Evolutionary conservation across 2,113 vertebrate genomes (phyloP), one percentile per base, ranked within the genome.

Genomic region (Numenius arquata): DNA sequence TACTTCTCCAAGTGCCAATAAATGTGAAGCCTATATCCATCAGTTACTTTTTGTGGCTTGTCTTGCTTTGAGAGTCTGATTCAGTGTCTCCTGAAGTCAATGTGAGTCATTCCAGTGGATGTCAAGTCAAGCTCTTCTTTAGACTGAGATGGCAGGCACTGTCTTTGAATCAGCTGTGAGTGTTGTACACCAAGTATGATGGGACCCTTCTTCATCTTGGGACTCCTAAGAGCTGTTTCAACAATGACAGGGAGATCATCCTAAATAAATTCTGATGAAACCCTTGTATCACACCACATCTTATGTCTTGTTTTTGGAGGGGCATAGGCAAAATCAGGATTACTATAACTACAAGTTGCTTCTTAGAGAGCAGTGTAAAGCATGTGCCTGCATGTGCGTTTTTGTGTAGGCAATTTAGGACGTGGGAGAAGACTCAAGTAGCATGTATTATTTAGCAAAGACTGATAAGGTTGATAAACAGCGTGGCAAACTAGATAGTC

Each of bases 401-500:
- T 53, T 26, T 27, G 20, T 43, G 45, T 15, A 26, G 79, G 76
- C n/a, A 21, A 4, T 40, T 32, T 47, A 8, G 67, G 65, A 65
- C 43, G 61, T 6, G 40, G 29, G 65, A n/a, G n/a, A 10, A 82
- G 41, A 15, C 87, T 43, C 15, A 9, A 53, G 29, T 3, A 22
- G 19, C 8, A 14, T 4, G 10, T 47, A 6, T 40, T 52, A 30
- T 4, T 74, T 73, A 21, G 14, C n/a, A 32, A 72, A 81, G 47
- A 5, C 23, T 6, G 26, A 2, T 6, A 2, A 41, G 3, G 6
- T 0, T 7, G 48, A 14, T 22, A 9, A 86, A 16, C 25, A 20
- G 1, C 0, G 0, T 12, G 30, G 41, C 70, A 13, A 21, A 73
- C 36, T 23, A 6, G 18, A 4, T 5, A 15, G n/a, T 11, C 2